Evolutionary conservation across 1,140 invertebrate species (phyloP), one percentile per base, ranked within the genome.

Genomic region (Apis mellifera): DNA sequence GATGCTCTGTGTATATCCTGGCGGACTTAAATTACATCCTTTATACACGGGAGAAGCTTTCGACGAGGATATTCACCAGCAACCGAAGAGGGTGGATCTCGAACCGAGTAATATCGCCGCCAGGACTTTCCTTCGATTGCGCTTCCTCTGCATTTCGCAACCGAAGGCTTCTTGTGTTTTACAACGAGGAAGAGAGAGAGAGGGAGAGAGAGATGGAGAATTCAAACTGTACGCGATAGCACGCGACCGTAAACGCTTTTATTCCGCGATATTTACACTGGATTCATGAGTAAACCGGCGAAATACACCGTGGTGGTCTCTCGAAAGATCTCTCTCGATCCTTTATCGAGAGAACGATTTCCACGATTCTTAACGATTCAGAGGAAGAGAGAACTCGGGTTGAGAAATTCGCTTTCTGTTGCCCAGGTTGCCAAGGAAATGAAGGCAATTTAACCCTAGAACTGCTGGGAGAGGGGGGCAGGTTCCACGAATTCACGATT

Each of bases 241-340:
- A 84, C 54, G 73, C 76, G 55, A 42, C 55, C 68, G 50, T 83
- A 73, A 85, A 84, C 69, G 84, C 75, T 74, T 85, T 84, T 79
- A 83, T 84, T 64, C 26, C 19, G 70, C 73, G 75, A 79, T 84
- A 84, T 84, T 84, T 69, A 60, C 57, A 52, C 26, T 42, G 69
- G 52, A 78, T 83, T 42, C 32, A 42, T 42, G 32, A 42, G 32
- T 42, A 42, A 42, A 42, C 42, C 23, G 21, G 13, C 23, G 70
- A 73, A 17, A 13, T 55, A 50, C 32, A 62, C 54, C 32, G n/a
- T n/a, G 62, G 13, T 42, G 32, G 23, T 48, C 8, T 48, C 8
- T 42, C 19, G 21, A 68, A 21, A 48, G 42, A 48, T 48, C 65
- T n/a, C 57, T 26, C 72, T n/a, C 52, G 72, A 74, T 72, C 23